A percentile compares a stretch with the other conserved stretches of the same genome.
Conservation (phyloP, 2,888 invertebrate species). For the Steromphala cineraria region DNA sequence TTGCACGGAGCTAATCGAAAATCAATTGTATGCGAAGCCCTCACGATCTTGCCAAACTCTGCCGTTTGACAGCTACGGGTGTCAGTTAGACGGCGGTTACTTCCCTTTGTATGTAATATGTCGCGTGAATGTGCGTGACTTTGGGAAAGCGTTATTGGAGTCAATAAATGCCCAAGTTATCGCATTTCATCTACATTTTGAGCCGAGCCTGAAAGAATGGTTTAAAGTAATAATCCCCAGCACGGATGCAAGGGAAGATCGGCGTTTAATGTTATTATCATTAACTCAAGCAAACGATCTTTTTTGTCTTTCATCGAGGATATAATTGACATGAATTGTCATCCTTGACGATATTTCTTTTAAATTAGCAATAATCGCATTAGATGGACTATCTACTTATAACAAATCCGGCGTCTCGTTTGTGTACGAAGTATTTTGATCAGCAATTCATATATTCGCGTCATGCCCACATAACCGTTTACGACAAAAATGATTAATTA, state of each 20-base stretch:
- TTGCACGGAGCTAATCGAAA: constrained; percentile 16
- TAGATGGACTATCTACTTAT: too few relatives aligned
- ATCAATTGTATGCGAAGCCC: constrained; percentile 4
- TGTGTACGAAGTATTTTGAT: too few relatives aligned
- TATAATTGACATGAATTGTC: too few relatives aligned
- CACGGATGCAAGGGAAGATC: background rate
- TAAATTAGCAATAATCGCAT: too few relatives aligned
- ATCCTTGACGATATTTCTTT: too few relatives aligned
- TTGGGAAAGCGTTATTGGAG: background rate
- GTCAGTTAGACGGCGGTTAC: background rate
- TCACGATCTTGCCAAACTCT: constrained; percentile 5
- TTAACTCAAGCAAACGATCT: constrained; percentile 5
- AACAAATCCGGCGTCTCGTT: too few relatives aligned
- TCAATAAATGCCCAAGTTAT: background rate
- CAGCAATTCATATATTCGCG: too few relatives aligned
- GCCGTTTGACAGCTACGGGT: background rate
- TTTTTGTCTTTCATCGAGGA: background rate
- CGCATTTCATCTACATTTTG: background rate
- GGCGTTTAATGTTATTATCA: background rate
- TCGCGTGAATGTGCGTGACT: background rate
- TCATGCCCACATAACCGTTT: too few relatives aligned
- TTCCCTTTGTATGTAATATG: background rate
- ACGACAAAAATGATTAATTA: too few relatives aligned
- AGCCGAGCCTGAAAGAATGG: background rate
- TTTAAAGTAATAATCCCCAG: background rate